Evolutionary conservation across 2,888 invertebrate genomes (phyloP).

Genomic region (Cephus pulcher): DNA sequence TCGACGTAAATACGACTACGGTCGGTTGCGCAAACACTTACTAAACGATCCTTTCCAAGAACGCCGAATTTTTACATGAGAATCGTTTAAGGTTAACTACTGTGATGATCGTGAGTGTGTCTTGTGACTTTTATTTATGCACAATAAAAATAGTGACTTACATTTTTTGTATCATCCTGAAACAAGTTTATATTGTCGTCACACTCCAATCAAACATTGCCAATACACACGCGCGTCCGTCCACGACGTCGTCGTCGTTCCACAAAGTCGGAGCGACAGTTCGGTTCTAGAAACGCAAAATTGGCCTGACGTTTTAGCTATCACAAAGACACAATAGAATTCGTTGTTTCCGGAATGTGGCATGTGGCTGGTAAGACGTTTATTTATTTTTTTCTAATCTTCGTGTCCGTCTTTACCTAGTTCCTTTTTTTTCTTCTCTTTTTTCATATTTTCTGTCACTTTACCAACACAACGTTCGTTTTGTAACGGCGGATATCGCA

Average conservation of each 20-base stretch:
- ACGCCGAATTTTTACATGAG: not conserved
- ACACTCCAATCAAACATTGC: not conserved
- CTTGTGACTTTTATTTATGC: not conserved
- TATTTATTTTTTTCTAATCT: conserved; percentile 21
- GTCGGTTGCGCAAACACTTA: not conserved
- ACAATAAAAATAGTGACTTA: not conserved
- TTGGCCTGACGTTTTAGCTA: conserved; percentile 65
- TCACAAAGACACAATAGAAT: conserved; percentile 66
- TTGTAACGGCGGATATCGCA: conserved; percentile 60
- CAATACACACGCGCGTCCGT: not conserved
- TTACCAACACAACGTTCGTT: conserved; percentile 34
- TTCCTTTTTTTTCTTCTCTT: conserved; percentile 3
- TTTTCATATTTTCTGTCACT: conserved; percentile 27
- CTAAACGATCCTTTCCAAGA: not conserved
- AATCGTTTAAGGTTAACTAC: not conserved
- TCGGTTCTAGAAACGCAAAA: conserved; percentile 41
- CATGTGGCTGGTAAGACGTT: conserved; percentile 53
- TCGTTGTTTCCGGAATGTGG: conserved; percentile 61
- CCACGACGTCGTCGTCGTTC: not conserved
- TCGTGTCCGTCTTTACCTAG: conserved; percentile 17
- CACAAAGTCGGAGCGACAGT: not conserved
- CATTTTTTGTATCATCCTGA: not conserved
- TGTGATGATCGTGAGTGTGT: not conserved
- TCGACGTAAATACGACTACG: not conserved
- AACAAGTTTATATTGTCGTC: not conserved